Conservation (phyloP, 2,113 vertebrate species). For the Lutjanus erythropterus region DNA sequence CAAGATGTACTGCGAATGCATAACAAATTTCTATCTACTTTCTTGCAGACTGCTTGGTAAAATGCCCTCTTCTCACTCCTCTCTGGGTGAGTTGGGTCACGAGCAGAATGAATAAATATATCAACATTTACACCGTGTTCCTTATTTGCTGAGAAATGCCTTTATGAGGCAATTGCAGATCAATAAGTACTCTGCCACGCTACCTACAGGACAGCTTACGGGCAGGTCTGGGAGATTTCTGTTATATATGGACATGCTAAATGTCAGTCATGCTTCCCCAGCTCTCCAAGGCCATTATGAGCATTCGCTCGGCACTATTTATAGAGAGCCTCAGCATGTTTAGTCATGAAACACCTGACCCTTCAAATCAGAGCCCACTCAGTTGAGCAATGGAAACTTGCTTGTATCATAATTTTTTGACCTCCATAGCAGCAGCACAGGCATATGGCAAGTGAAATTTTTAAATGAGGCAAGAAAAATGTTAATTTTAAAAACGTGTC, state of each 20-base stretch:
- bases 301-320: constrained; percentile 70
- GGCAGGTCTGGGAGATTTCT: constrained; percentile 59
- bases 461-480: constrained; percentile 9
- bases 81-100: constrained; percentile 35
- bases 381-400: constrained; percentile 40
- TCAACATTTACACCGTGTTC: constrained; percentile 50
- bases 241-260: constrained; percentile 75
- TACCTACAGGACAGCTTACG: constrained; percentile 55
- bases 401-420: constrained; percentile 39
- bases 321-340: constrained; percentile 75
- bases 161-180: constrained; percentile 69
- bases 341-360: constrained; percentile 78
- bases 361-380: constrained; percentile 62
- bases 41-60: constrained; percentile 29
- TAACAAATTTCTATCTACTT: constrained; percentile 21
- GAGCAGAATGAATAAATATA: constrained; percentile 71
- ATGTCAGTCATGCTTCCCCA: constrained; percentile 73
- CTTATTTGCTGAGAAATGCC: constrained; percentile 75
- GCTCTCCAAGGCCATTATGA: constrained; percentile 71
- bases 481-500: constrained; percentile 24
- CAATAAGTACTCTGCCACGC: constrained; percentile 64
- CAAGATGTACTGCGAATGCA: constrained; percentile 21
- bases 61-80: constrained; percentile 17
- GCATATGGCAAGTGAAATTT: constrained; percentile 11
- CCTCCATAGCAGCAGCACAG: constrained; percentile 19